Evolutionary conservation across 1,140 invertebrate genomes (phyloP), one percentile per base, ranked within the genome.

Genomic region (Tenebrio molitor): DNA sequence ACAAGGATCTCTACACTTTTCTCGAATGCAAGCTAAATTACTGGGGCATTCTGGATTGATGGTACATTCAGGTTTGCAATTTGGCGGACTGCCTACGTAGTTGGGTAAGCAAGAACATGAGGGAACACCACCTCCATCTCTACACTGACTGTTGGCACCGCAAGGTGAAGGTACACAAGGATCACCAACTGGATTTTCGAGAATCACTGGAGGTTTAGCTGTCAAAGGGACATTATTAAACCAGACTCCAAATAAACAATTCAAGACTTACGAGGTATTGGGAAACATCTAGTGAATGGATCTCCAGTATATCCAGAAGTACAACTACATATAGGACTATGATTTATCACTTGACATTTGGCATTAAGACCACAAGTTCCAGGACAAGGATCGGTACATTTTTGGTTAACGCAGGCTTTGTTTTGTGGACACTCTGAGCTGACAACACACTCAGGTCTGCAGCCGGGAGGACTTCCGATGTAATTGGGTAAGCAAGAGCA

Each of bases 91-190:
- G 75, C 92, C 91, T 29, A 91, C 84, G 74, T 91, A 92, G 71
- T 89, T 89, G 21, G 85, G 79, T 15, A 88, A 69, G 82, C 91
- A 93, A 41, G 91, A 88, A 78, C 91, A 93, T 19, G 89, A 88
- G 0, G 89, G 84, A 71, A 85, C 83, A 25, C 84, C 84, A 75
- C 87, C 87, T 64, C 86, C 76, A 44, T 87, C 85, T 67, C 86
- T 84, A 77, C 91, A 93, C 75, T 88, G 83, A 2, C 90, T 88
- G 82, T 90, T 86, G 12, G 89, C 87, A 6, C 90, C 90, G 77
- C 90, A 91, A n/a, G 89, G 89, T 75, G 86, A 89, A 16, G 90
- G 90, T 66, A 87, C 76, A 79, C 91, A 94, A 19, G 92, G 91
- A 81, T 93, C 76, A 12, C 83, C 81, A 1, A 85, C 78, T 39